phyloP scores from a whole-genome alignment of 1,140 invertebrate genomes.

The Aphaenogaster ashmeadi region DNA sequence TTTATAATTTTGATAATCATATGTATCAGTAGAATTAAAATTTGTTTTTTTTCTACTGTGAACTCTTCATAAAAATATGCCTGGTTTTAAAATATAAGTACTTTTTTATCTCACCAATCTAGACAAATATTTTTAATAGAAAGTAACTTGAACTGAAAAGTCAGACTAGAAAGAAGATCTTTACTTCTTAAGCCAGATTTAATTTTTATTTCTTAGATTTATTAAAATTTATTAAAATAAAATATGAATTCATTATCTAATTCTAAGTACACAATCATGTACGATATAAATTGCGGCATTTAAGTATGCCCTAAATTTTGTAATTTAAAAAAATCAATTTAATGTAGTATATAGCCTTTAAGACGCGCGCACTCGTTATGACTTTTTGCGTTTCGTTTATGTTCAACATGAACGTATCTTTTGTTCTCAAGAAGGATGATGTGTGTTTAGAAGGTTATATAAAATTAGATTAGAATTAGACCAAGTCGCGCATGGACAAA shows the following conservation, averaged over 20 bases:
- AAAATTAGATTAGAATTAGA: conserved; percentile 22
- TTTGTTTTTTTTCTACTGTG: too few species aligned
- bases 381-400: conserved; percentile 38
- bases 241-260: background rate
- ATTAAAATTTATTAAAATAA: too few species aligned
- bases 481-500: background rate
- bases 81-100: background rate
- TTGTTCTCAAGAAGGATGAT: conserved; percentile 28
- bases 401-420: conserved; percentile 42
- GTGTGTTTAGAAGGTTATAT: conserved; percentile 29
- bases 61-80: too few species aligned
- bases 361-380: background rate
- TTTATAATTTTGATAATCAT: too few species aligned
- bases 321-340: background rate
- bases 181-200: background rate
- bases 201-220: background rate
- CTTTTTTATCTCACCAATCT: background rate
- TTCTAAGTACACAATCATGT: background rate
- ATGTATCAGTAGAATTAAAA: too few species aligned
- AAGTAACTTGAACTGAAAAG: background rate
- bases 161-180: background rate
- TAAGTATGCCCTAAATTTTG: background rate
- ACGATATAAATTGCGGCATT: background rate
- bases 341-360: too few species aligned
- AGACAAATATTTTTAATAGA: background rate